These are phyloP conservation scores for Cyclargus thomasi DNA, from an alignment of 1,140 invertebrate species.

Conservation along the genomic window DNA sequence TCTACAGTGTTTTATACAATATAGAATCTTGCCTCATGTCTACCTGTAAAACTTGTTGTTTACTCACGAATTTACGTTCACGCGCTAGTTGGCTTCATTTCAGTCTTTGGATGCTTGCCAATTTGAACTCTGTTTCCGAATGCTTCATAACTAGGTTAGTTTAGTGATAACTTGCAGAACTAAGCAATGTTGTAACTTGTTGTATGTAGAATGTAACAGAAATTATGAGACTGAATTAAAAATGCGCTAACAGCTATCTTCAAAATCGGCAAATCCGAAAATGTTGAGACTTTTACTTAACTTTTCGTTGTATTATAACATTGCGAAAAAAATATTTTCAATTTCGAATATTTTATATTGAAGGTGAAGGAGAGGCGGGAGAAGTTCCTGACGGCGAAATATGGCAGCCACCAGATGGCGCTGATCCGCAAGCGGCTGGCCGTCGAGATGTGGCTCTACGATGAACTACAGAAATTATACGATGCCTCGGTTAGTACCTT, in stretches of 20 bases:
- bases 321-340: not conserved
- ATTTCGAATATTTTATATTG: not conserved
- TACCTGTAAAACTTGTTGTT: not conserved
- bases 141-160: not conserved
- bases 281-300: no score
- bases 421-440: slow-evolving; percentile 94
- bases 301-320: not conserved
- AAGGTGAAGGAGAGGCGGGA: slow-evolving; percentile 90
- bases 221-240: no score
- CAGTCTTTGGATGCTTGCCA: slow-evolving; percentile 9
- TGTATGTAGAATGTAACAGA: no score
- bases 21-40: no score
- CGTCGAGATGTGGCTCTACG: slow-evolving; percentile 98
- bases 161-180: not conserved
- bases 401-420: slow-evolving; percentile 97
- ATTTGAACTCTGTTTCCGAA: not conserved
- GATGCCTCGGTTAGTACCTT: slow-evolving; percentile 81
- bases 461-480: slow-evolving; percentile 93
- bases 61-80: not conserved
- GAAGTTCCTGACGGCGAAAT: slow-evolving; percentile 97
- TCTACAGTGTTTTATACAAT: no score
- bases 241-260: not conserved
- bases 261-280: not conserved
- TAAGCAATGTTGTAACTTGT: no score
- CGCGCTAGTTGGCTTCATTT: not conserved